Percentiles rank a stretch among this genome's conserved stretches.
phyloP scores from a whole-genome alignment of 1,140 invertebrate genomes.

The Archegozetes longisetosus region DNA sequence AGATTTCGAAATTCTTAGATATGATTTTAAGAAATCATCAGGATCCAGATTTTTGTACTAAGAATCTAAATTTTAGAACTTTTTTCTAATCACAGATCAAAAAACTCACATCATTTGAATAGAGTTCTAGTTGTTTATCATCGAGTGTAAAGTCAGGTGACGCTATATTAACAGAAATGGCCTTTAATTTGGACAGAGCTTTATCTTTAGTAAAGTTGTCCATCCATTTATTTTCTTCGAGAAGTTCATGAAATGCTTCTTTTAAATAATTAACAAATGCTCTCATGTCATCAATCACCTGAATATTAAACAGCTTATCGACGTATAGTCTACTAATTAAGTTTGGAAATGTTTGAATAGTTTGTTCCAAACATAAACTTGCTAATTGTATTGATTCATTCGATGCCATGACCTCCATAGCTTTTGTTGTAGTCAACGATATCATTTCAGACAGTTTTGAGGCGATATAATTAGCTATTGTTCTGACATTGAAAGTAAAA shows the following conservation, averaged over 20 bases:
- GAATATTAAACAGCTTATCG: neutral
- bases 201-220: neutral
- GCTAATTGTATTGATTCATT: no score
- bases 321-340: neutral
- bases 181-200: neutral
- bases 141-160: neutral
- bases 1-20: no score
- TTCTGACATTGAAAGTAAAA: neutral
- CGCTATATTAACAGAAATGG: neutral
- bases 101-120: no score
- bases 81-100: no score
- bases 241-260: neutral
- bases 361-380: neutral
- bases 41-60: no score
- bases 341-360: neutral
- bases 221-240: neutral
- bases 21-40: no score
- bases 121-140: neutral
- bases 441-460: neutral
- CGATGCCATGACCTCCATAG: neutral
- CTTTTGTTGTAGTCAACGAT: neutral
- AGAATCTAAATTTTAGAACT: no score
- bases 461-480: neutral
- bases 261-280: neutral
- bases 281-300: neutral